A percentile compares a stretch with the other conserved stretches of the same genome.
These are phyloP conservation scores for Cryptocephalus primarius DNA, from an alignment of 2,888 invertebrate species.

Conservation along the genomic window DNA sequence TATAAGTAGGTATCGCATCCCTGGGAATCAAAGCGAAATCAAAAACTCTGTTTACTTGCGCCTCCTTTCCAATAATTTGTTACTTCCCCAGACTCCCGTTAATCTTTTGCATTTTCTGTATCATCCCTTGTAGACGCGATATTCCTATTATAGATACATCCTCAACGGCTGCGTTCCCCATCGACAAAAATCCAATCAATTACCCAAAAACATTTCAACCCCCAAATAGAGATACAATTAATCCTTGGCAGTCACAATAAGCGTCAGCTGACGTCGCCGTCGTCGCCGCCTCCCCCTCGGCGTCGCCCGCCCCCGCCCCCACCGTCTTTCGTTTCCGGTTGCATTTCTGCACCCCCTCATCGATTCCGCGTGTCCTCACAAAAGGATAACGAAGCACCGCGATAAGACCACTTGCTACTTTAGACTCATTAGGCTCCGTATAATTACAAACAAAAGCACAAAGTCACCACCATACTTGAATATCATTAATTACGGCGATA, in stretches of 20 bases:
- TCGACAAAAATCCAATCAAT: no score
- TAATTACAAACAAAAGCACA: conserved; percentile 33
- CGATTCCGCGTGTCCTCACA: conserved; percentile 3
- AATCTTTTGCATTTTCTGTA: no score
- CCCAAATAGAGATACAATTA: not conserved
- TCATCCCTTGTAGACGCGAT: no score
- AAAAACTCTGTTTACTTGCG: no score
- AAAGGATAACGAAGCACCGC: conserved; percentile 10
- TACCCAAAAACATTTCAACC: no score
- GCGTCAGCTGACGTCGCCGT: not conserved
- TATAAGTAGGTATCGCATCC: no score
- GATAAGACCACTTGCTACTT: conserved; percentile 26
- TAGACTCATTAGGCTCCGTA: conserved; percentile 31
- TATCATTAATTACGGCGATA: conserved; percentile 35
- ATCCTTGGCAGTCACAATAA: not conserved
- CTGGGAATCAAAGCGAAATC: no score
- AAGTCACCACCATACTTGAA: conserved; percentile 33
- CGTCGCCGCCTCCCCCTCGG: not conserved
- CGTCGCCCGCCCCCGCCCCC: conserved; percentile 1
- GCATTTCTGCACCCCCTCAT: not conserved
- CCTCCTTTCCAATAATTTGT: no score
- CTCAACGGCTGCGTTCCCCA: no score
- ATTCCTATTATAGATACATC: no score
- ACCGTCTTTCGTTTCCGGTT: not conserved
- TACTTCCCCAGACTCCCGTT: no score